Percentiles rank a stretch among this genome's conserved stretches.
Evolutionary conservation across 1,140 invertebrate species (phyloP).

Genomic region (Zelostemma sp.): DNA sequence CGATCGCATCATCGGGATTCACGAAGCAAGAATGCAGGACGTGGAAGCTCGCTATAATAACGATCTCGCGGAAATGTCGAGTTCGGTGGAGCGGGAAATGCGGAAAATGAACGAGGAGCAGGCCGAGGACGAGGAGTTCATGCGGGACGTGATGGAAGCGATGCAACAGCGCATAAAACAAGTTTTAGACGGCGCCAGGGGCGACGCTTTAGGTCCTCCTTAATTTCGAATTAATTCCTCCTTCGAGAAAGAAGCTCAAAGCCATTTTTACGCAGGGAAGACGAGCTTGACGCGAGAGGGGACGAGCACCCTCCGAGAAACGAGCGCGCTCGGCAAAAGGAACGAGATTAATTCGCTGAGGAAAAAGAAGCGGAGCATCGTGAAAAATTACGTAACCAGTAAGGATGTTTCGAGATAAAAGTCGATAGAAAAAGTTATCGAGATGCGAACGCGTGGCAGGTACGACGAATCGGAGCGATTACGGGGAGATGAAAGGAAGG

Average conservation of each 20-base stretch:
- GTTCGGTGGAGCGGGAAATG: constrained; percentile 7
- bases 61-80: constrained; percentile 21
- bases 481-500: constrained; percentile 49
- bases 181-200: constrained; percentile 26
- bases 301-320: neutral
- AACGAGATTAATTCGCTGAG: constrained; percentile 34
- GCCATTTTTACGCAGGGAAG: constrained; percentile 33
- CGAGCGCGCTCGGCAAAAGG: neutral
- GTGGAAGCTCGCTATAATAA: constrained; percentile 28
- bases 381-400: constrained; percentile 55
- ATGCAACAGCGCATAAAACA: constrained; percentile 37
- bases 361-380: constrained; percentile 35
- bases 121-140: constrained; percentile 33
- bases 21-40: constrained; percentile 23
- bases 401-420: constrained; percentile 2
- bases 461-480: constrained; percentile 40
- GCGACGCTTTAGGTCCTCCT: constrained; percentile 47
- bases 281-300: constrained; percentile 27
- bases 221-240: constrained; percentile 34
- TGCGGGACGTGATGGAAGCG: constrained; percentile 39
- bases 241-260: constrained; percentile 36
- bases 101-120: constrained; percentile 19
- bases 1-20: constrained; percentile 46
- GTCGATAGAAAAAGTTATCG: neutral
- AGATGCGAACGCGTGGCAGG: constrained; percentile 6